Evolutionary conservation across 2,888 invertebrate genomes (phyloP).

Genomic region (Spilosoma lubricipeda): DNA sequence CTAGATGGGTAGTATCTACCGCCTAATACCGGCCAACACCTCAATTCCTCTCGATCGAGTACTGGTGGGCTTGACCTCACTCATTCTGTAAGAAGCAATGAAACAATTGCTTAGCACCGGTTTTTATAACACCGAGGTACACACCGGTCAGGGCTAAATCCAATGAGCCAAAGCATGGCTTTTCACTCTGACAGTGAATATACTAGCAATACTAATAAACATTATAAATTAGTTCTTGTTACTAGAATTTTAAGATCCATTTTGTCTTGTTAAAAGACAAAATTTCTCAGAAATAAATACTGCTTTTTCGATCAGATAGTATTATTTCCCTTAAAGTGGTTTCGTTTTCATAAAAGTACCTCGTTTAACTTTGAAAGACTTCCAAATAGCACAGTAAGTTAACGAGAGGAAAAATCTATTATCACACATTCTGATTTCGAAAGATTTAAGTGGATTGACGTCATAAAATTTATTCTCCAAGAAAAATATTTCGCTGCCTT

Average conservation of each 20-base stretch:
- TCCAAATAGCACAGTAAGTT: conserved; percentile 9
- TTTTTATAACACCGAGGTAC: no score
- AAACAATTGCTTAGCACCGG: no score
- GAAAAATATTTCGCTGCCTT: conserved; percentile 34
- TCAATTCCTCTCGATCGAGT: no score
- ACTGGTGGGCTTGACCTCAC: no score
- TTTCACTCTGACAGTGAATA: neutral
- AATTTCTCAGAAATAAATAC: neutral
- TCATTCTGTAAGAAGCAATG: no score
- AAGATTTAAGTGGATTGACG: conserved; percentile 35
- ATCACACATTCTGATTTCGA: conserved; percentile 8
- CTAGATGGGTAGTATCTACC: no score
- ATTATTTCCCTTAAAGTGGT: neutral
- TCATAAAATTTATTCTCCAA: conserved; percentile 38
- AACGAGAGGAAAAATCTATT: conserved; percentile 10
- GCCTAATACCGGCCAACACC: no score
- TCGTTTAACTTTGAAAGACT: conserved; percentile 13
- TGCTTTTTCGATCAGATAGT: neutral
- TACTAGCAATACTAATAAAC: neutral
- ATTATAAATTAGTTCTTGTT: neutral
- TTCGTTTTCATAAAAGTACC: conserved; percentile 31
- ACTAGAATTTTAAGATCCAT: neutral
- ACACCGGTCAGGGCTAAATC: no score
- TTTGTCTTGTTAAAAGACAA: neutral
- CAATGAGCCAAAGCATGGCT: no score